phyloP scores from a whole-genome alignment of 2,797 vertebrate species.

The Kryptopterus vitreolus region DNA sequence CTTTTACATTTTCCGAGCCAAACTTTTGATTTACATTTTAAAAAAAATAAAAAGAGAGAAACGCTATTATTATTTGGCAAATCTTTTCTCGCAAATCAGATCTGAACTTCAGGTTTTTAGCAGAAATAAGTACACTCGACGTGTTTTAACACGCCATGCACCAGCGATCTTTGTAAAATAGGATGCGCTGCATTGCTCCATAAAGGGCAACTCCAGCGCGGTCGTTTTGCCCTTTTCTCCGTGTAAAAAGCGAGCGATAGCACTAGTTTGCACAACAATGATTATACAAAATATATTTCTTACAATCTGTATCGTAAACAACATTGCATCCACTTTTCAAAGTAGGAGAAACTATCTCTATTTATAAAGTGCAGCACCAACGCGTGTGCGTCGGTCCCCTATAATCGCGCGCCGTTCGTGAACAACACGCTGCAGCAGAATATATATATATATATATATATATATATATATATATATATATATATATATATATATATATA shows the following conservation, averaged over 20 bases:
- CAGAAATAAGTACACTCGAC: slow-evolving; percentile 20
- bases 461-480: background rate
- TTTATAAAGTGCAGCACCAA: slow-evolving; percentile 20
- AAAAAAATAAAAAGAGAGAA: no score
- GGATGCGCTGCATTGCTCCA: slow-evolving; percentile 53
- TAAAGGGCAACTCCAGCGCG: background rate
- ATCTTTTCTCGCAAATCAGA: background rate
- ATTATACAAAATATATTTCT: background rate
- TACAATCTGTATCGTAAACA: background rate
- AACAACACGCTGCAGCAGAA: background rate
- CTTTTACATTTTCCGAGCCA: no score
- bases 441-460: background rate
- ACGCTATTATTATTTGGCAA: background rate
- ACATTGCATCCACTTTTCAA: slow-evolving; percentile 1
- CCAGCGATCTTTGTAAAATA: slow-evolving; percentile 39
- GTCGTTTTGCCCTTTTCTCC: background rate
- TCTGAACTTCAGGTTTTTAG: background rate
- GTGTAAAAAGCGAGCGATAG: background rate
- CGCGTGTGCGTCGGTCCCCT: slow-evolving; percentile 2
- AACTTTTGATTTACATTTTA: no score
- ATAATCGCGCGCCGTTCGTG: background rate
- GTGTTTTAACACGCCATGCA: slow-evolving; percentile 60
- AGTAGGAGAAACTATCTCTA: slow-evolving; percentile 2
- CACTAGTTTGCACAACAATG: background rate
- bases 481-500: background rate